A percentile compares a stretch with the other conserved stretches of the same genome.
Evolutionary conservation across 1,140 invertebrate species (phyloP).

Genomic region (Drosophila teissieri): DNA sequence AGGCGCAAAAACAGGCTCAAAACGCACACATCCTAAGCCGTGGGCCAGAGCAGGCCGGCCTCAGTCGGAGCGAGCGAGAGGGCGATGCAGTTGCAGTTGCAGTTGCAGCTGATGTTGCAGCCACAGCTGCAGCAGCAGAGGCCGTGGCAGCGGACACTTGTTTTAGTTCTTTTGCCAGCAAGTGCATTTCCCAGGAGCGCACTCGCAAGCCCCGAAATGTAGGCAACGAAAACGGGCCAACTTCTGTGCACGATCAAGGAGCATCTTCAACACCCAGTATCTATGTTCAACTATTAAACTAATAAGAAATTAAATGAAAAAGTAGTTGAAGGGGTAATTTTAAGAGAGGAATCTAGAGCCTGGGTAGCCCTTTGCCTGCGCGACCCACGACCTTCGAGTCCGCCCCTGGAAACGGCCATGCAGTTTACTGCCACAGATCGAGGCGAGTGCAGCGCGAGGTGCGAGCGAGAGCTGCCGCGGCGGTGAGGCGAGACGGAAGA

Average conservation of each 20-base stretch:
- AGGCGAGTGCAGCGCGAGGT: conserved; percentile 14
- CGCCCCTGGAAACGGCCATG: conserved; percentile 7
- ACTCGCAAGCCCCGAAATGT: conserved; percentile 22
- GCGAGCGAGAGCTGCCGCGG: conserved; percentile 42
- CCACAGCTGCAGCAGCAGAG: conserved; percentile 1
- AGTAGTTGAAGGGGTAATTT: too few relatives aligned
- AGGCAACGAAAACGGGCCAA: conserved; percentile 12
- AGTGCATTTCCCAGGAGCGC: conserved; percentile 75
- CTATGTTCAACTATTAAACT: too few relatives aligned
- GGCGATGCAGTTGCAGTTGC: conserved; percentile 24
- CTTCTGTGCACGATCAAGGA: too few relatives aligned
- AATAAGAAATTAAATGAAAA: too few relatives aligned
- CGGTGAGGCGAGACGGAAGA: conserved; percentile 53
- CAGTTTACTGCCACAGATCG: conserved; percentile 13
- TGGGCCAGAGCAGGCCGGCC: conserved; percentile 47
- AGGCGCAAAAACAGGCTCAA: conserved; percentile 49
- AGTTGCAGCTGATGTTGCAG: background rate
- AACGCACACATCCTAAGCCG: conserved; percentile 60
- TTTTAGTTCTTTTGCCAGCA: conserved; percentile 72
- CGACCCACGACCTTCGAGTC: background rate
- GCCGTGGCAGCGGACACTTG: conserved; percentile 22
- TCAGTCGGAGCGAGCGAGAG: conserved; percentile 33
- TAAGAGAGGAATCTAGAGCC: too few relatives aligned
- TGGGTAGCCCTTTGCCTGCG: too few relatives aligned
- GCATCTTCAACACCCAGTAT: too few relatives aligned